A percentile compares a stretch with the other conserved stretches of the same genome.
Evolutionary conservation across 1,140 invertebrate species (phyloP).

Genomic region (Solen grandis): DNA sequence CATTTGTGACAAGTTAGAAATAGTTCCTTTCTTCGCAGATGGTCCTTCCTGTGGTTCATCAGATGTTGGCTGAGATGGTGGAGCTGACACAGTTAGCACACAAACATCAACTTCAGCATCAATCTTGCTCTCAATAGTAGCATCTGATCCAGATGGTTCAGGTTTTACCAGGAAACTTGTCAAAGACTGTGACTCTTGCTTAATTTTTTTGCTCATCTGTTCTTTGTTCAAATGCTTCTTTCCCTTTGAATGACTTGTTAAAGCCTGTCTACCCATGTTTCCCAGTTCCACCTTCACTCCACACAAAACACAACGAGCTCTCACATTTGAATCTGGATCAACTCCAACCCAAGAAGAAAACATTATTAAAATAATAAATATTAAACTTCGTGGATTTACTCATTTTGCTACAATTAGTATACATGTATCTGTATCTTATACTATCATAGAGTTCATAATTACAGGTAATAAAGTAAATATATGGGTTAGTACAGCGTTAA

Average conservation of each 20-base stretch:
- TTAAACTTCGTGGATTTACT: constrained; percentile 41
- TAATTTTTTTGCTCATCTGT: constrained; percentile 34
- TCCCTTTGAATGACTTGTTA: constrained; percentile 44
- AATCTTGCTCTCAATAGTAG: constrained; percentile 5
- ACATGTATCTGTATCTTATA: neutral
- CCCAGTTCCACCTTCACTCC: constrained; percentile 37
- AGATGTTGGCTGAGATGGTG: constrained; percentile 15
- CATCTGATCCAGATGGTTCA: constrained; percentile 29
- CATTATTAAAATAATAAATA: constrained; percentile 23
- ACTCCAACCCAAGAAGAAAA: constrained; percentile 37
- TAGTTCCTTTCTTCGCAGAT: constrained; percentile 11
- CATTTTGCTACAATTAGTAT: constrained; percentile 30
- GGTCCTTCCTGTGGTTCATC: constrained; percentile 27
- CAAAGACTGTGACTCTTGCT: constrained; percentile 26
- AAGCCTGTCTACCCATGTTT: constrained; percentile 43
- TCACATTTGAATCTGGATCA: constrained; percentile 39
- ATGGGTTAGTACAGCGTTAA: constrained; percentile 6
- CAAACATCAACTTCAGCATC: constrained; percentile 31
- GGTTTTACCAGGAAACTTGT: constrained; percentile 24
- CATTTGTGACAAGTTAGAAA: constrained; percentile 4
- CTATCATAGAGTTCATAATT: no score
- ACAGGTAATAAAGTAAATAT: constrained; percentile 1
- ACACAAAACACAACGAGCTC: constrained; percentile 36
- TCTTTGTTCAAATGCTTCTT: constrained; percentile 43
- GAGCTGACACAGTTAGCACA: constrained; percentile 30